These are phyloP conservation scores for Melanerpes aurifrons DNA, from an alignment of 2,113 vertebrate species.

Conservation along the genomic window DNA sequence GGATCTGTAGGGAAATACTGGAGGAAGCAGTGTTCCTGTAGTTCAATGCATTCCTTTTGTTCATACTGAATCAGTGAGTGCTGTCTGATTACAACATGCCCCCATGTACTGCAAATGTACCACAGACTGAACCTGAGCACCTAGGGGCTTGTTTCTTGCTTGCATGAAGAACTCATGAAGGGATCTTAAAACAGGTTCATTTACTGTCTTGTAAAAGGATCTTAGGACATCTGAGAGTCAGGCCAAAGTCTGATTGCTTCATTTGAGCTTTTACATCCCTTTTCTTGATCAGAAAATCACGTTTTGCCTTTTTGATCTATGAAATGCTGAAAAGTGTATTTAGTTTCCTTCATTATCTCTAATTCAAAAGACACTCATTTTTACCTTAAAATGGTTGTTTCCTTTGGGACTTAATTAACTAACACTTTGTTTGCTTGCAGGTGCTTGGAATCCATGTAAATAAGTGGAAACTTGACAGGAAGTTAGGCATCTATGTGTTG, in stretches of 20 bases:
- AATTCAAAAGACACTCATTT: background rate
- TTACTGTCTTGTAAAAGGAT: background rate
- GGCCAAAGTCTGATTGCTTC: background rate
- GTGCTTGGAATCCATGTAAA: slow-evolving; percentile 92
- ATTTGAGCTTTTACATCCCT: background rate
- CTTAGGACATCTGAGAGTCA: background rate
- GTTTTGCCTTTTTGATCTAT: background rate
- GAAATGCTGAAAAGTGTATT: background rate
- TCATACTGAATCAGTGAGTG: background rate
- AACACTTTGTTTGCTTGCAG: slow-evolving; percentile 71
- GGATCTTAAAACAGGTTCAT: background rate
- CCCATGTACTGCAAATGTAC: background rate
- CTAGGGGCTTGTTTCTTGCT: background rate
- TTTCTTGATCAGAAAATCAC: background rate
- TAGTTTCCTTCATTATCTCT: background rate
- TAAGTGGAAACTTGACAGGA: slow-evolving; percentile 92
- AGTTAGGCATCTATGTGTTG: slow-evolving; percentile 90
- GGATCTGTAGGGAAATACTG: background rate
- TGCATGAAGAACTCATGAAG: background rate
- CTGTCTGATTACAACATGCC: background rate
- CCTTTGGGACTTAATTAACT: background rate
- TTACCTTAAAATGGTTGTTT: background rate
- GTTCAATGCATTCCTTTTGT: background rate
- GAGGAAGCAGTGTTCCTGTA: background rate
- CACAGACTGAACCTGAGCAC: background rate